A percentile compares a stretch with the other conserved stretches of the same genome.
Evolutionary conservation across 2,888 invertebrate species (phyloP).

Genomic region (Muscina levida): DNA sequence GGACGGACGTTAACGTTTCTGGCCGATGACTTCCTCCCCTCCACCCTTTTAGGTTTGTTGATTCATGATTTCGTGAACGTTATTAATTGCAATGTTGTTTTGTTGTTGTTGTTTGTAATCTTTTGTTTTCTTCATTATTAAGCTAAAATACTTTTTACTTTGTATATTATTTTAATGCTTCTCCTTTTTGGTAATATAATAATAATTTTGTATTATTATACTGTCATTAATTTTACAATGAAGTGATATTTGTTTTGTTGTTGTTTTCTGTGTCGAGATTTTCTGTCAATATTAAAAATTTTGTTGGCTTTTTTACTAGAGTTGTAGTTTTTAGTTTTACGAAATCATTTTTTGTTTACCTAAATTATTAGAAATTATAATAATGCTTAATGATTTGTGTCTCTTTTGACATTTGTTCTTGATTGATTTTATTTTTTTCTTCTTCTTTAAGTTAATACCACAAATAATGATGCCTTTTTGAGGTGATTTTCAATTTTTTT

Average conservation of each 20-base stretch:
- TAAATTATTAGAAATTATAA: background rate
- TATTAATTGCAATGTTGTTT: conserved; percentile 3
- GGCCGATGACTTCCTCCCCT: too few species aligned
- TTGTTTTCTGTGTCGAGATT: background rate
- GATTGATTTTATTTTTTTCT: conserved; percentile 15
- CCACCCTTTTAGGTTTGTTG: conserved; percentile 15
- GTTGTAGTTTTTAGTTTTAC: background rate
- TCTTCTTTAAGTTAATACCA: background rate
- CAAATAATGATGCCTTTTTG: conserved; percentile 19
- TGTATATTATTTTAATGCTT: conserved; percentile 41
- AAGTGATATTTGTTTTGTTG: conserved; percentile 49
- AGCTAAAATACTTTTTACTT: conserved; percentile 63
- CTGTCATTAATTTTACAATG: conserved; percentile 54
- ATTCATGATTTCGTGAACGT: conserved; percentile 11
- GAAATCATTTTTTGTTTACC: background rate
- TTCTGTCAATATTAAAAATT: background rate
- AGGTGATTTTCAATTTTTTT: background rate
- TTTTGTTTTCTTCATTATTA: conserved; percentile 48
- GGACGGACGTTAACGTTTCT: too few species aligned
- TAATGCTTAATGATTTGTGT: background rate
- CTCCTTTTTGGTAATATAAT: background rate
- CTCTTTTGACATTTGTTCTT: conserved; percentile 1
- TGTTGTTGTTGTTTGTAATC: conserved; percentile 8
- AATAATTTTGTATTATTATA: conserved; percentile 20
- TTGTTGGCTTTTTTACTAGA: background rate